Base-by-base conservation (phyloP, 1,140 invertebrate genomes). In the Cydia fagiglandana region DNA sequence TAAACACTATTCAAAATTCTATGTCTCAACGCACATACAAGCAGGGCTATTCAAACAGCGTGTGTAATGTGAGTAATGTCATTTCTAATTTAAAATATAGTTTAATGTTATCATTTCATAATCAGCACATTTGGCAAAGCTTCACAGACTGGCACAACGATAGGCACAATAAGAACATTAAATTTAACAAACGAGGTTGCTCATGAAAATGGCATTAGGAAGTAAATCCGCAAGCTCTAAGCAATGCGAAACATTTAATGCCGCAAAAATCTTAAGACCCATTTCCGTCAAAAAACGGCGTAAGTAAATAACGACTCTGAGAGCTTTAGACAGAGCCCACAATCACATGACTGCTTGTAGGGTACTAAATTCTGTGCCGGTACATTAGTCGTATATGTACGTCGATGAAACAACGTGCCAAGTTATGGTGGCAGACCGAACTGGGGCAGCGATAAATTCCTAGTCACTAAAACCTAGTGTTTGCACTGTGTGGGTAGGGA, bases 341-440 rank as follows among this genome's bases (percentile, higher is more conserved):
- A 61, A 61, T 24, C 0, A 53, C 2, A 13, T 4, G 13, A 24
- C 20, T 24, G 56, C 10, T 24, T 24, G 56, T 61, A 61, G 10
- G 50, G 50, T 17, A 53, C 10, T 53, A 53, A 53, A 53, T 53
- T 53, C 6, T 2, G n/a, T 17, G n/a, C 6, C 2, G 15, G 28
- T 38, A 30, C 28, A 38, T 17, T 34, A 66, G 30, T 66, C 28
- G 64, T 12, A n/a, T 38, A 34, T 64, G 64, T 30, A 30, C 24
- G 30, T 66, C 66, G 34, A 34, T 38, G 24, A 70, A 34, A 38
- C 66, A 17, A 70, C 66, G 66, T 38, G 66, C 66, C 66, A 70
- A 70, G 38, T 70, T 41, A 70, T 70, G 30, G 66, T 70, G 17
- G 66, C 64, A n/a, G 17, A n/a, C 64, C 28, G 34, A 70, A 70